Conservation (phyloP, 1,140 invertebrate genomes). For the Ostrea denselamellosa region DNA sequence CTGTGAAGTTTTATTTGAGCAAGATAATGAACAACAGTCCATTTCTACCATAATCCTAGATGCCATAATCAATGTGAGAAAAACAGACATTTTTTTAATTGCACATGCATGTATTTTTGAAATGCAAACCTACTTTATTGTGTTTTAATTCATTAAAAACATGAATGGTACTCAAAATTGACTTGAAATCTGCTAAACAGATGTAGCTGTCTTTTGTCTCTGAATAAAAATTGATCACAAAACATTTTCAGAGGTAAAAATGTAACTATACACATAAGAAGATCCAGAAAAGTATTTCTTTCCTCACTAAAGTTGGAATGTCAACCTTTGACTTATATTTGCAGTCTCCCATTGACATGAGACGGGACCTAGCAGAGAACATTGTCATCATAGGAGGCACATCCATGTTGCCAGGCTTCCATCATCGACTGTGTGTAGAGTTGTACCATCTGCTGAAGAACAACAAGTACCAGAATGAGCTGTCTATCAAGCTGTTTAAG, state of each 20-base stretch:
- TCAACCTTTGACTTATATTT: slow-evolving; percentile 36
- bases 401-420: slow-evolving; percentile 88
- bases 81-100: too few relatives aligned
- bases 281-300: too few relatives aligned
- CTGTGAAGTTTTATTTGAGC: slow-evolving; percentile 91
- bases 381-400: slow-evolving; percentile 92
- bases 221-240: too few relatives aligned
- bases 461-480: slow-evolving; percentile 83
- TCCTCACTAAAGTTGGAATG: too few relatives aligned
- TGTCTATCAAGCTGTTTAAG: slow-evolving; percentile 85
- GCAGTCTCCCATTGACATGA: slow-evolving; percentile 88
- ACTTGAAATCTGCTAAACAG: too few relatives aligned
- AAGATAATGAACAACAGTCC: slow-evolving; percentile 90
- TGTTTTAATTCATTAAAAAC: too few relatives aligned
- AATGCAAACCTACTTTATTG: too few relatives aligned
- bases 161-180: too few relatives aligned
- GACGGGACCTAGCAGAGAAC: slow-evolving; percentile 87
- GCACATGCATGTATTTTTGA: too few relatives aligned
- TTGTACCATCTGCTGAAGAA: slow-evolving; percentile 84
- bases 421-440: slow-evolving; percentile 87
- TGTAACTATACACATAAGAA: too few relatives aligned
- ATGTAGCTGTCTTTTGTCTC: too few relatives aligned
- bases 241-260: too few relatives aligned
- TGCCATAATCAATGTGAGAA: slow-evolving; percentile 86
- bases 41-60: slow-evolving; percentile 91